These are phyloP conservation scores for Apolygus lucorum DNA, from an alignment of 1,140 invertebrate species.

Conservation along the genomic window DNA sequence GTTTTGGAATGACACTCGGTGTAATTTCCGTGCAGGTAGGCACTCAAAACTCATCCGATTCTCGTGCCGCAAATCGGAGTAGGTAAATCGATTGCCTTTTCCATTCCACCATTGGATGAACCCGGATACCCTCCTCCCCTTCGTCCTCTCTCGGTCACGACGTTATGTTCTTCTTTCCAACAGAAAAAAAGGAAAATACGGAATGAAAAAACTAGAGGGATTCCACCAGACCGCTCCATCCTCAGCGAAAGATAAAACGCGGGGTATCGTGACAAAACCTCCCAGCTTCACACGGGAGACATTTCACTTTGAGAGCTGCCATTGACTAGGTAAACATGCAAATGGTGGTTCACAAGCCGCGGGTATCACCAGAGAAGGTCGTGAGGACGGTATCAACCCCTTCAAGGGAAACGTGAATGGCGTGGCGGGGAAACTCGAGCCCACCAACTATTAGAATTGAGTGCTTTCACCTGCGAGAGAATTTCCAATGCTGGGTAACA, in stretches of 20 bases:
- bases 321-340: slow-evolving; percentile 8
- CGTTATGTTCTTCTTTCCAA: not conserved
- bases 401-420: slow-evolving; percentile 6
- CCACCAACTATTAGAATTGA: slow-evolving; percentile 2
- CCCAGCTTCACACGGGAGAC: not conserved
- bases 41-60: too few relatives aligned
- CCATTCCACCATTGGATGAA: too few relatives aligned
- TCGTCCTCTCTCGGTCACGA: not conserved
- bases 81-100: too few relatives aligned
- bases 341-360: not conserved
- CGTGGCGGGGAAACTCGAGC: not conserved
- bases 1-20: too few relatives aligned
- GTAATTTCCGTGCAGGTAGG: too few relatives aligned
- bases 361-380: not conserved
- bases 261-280: not conserved
- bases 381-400: slow-evolving; percentile 9
- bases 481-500: not conserved
- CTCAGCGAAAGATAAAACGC: not conserved
- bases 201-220: not conserved
- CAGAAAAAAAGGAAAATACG: not conserved
- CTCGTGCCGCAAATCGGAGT: too few relatives aligned
- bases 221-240: not conserved
- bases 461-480: slow-evolving; percentile 6
- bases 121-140: not conserved
- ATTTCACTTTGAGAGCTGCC: slow-evolving; percentile 16